These are phyloP conservation scores for Atrina japonica DNA, from an alignment of 2,888 invertebrate species.

Conservation along the genomic window DNA sequence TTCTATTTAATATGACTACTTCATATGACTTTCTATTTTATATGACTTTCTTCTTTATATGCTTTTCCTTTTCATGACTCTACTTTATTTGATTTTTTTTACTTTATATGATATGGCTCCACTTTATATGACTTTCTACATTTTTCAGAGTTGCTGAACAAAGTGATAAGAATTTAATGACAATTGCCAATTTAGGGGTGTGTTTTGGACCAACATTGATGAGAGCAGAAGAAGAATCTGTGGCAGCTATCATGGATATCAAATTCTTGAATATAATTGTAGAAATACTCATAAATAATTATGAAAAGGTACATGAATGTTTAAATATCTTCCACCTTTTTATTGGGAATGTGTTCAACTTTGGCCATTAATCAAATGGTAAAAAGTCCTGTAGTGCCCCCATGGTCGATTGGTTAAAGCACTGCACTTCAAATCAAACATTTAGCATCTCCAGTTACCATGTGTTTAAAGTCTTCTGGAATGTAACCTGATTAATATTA, in stretches of 20 bases:
- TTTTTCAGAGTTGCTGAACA: constrained; percentile 89
- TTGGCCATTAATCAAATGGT: too few relatives aligned
- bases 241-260: constrained; percentile 98
- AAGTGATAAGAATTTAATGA: constrained; percentile 96
- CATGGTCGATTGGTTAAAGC: neutral
- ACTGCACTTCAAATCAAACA: too few relatives aligned
- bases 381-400: too few relatives aligned
- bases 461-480: too few relatives aligned
- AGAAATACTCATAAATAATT: constrained; percentile 96
- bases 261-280: constrained; percentile 99
- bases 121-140: neutral
- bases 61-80: too few relatives aligned
- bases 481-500: too few relatives aligned
- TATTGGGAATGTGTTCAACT: too few relatives aligned
- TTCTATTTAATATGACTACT: too few relatives aligned
- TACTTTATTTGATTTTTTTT: neutral
- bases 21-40: too few relatives aligned
- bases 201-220: constrained; percentile 98
- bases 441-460: too few relatives aligned
- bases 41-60: too few relatives aligned
- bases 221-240: constrained; percentile 96
- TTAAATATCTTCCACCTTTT: too few relatives aligned
- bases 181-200: constrained; percentile 97
- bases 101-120: neutral
- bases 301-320: constrained; percentile 82